These are phyloP conservation scores for Urosaurus nigricauda DNA, from an alignment of 2,797 vertebrate genomes.

Conservation along the genomic window DNA sequence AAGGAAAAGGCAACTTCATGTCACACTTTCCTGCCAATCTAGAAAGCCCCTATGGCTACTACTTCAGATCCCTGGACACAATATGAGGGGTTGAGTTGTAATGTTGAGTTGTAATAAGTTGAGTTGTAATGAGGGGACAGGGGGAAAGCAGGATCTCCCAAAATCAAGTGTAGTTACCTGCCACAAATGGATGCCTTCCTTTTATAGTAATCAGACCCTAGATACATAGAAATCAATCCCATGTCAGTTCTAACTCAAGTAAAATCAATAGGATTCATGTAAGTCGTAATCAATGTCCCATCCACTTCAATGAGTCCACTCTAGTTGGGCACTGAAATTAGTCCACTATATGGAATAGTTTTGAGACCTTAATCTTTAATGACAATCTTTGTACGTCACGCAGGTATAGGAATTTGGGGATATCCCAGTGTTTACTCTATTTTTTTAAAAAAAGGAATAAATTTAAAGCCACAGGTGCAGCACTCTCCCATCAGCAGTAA, in stretches of 20 bases:
- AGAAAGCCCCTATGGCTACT: too few species aligned
- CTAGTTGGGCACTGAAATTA: too few species aligned
- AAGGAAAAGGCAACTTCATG: too few species aligned
- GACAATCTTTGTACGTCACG: background rate
- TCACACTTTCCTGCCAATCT: too few species aligned
- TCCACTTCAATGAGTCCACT: too few species aligned
- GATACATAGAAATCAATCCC: background rate
- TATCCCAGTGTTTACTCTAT: conserved; percentile 47
- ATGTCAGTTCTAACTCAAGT: too few species aligned
- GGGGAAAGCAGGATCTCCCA: background rate
- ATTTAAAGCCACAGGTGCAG: conserved; percentile 35
- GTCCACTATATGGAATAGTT: background rate
- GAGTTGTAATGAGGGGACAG: background rate
- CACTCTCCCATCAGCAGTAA: conserved; percentile 56
- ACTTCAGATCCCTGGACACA: too few species aligned
- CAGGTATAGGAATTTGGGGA: background rate
- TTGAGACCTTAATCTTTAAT: conserved; percentile 19
- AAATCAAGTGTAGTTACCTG: background rate
- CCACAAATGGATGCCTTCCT: background rate
- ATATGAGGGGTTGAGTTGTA: background rate
- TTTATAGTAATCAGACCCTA: background rate
- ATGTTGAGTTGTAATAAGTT: background rate
- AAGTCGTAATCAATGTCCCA: too few species aligned
- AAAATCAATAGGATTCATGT: too few species aligned
- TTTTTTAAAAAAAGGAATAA: conserved; percentile 32